These are phyloP conservation scores for Zoanthus sociatus DNA, from an alignment of 92 coral and sea anemone genomes.

Conservation along the genomic window DNA sequence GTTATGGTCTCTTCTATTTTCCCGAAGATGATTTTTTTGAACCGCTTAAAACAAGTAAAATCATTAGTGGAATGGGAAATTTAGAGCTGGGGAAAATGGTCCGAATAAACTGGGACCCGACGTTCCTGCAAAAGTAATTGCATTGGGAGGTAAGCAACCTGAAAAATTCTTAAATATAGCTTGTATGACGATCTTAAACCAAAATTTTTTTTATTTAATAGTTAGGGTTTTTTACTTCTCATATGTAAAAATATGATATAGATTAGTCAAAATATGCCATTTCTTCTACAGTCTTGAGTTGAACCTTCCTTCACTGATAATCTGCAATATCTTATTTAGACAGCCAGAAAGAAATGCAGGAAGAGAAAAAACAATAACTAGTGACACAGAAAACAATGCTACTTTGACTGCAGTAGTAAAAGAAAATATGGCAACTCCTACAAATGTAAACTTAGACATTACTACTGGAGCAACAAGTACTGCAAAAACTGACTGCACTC, in stretches of 20 bases:
- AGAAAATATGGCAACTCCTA: not conserved
- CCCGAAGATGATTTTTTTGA: constrained; percentile 23
- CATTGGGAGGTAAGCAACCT: constrained; percentile 4
- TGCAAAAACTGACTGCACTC: not conserved
- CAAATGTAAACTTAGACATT: not conserved
- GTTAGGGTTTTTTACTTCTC: not conserved
- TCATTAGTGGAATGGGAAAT: constrained; percentile 19
- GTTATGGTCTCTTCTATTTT: constrained; percentile 14
- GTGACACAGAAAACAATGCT: not conserved
- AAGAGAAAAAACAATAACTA: not conserved
- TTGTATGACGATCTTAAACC: not conserved
- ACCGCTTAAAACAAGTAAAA: not conserved
- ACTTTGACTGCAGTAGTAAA: not conserved
- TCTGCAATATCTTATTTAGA: not conserved
- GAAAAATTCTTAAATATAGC: not conserved
- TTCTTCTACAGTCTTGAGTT: not conserved
- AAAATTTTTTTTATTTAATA: not conserved
- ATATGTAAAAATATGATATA: not conserved
- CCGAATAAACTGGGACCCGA: constrained; percentile 14
- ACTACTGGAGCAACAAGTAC: not conserved
- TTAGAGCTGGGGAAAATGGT: constrained; percentile 19
- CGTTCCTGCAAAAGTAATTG: constrained; percentile 15
- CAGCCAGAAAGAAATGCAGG: not conserved
- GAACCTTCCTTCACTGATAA: not conserved
- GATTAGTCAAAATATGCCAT: not conserved